Evolutionary conservation across 2,888 invertebrate species (phyloP), one percentile per base, ranked within the genome.

Genomic region (Sthenelais limicola): DNA sequence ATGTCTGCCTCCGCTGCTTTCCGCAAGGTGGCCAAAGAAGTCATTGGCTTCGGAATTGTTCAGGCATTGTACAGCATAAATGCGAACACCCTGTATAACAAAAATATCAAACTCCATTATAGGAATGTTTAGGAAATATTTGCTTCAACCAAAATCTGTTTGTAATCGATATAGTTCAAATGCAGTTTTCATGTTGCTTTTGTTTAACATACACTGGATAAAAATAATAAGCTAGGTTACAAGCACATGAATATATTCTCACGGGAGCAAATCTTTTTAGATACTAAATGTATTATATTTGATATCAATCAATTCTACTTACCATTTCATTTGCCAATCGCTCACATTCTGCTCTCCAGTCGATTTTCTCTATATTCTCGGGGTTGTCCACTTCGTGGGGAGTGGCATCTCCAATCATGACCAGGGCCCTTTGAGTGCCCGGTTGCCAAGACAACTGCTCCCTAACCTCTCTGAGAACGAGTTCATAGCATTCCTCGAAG

Each of bases 401-500:
- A 24, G 76, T 77, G 35, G 83, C 81, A 71, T 86, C 86, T 3
- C 85, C 85, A 68, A 86, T 84, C 79, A 85, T 78, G 3, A 85
- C 82, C 43, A 86, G 76, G 30, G 83, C 80, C 56, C 81, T 77
- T 68, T 82, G 82, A 24, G 83, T 80, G 12, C 82, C 83, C 0
- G 82, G 81, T 21, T 82, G 82, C 86, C 86, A 86, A 15, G 82
- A 81, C 51, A 84, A 75, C 67, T 82, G 74, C 21, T 78, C 75
- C 3, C 81, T 69, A 3, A 81, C 82, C 74, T 82, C 71, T 26
- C 78, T 75, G 43, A 86, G 78, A 2, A 84, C 80, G 52, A 84
- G 79, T 73, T 86, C 86, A 73, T 86, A 86, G 68, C 85, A 85
- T 73, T 86, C 86, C 33, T 82, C 82, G 7, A 77, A 78, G 70